Base-by-base conservation (phyloP, 2,888 invertebrate genomes). In the Oscheius sp. region DNA sequence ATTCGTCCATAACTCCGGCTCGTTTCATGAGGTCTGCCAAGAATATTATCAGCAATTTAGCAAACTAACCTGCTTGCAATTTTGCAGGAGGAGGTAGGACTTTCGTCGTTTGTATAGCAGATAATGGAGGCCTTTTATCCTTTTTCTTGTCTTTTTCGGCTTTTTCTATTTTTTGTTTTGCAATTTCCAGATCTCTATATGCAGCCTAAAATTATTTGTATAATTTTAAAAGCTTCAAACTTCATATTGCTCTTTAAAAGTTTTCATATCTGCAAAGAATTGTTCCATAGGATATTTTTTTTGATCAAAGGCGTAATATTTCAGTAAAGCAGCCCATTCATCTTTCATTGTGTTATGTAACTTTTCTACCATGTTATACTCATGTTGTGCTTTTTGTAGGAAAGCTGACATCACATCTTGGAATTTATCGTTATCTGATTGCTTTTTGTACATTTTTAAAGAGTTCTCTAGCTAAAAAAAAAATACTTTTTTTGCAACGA, bases 341-440 rank as follows among this genome's bases (percentile, higher is more conserved):
- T 90, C 91, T 76, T 93, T 93, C 93, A 97, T 94, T 87, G 95
- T 94, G 80, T 92, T 92, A 88, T 92, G 93, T 96, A 97, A 96
- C 58, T 70, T 93, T 85, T 93, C 92, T 72, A 98, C 89, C 0
- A 96, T 91, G 85, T 93, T 93, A 86, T 92, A 92, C 79, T 96
- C 93, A 72, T 92, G 92, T 10, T 92, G 90, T 0, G 96, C 94
- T 74, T 92, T 92, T 65, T 90, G 89, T 0, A 89, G 91, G 91
- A 91, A 91, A 91, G 94, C 93, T 84, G 91, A 91, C 95, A 97
- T 81, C 23, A 94, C 46, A 92, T 91, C 92, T 39, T 90, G 89
- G 89, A 96, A 97, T 80, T 90, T 89, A 88, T 97, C 97, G 69
- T 93, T 92, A 15, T 86, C 86, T 69, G 90, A 90, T 66, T 87